Evolutionary conservation across 1,140 invertebrate species (phyloP).

Genomic region (Wiebesia pumilae): DNA sequence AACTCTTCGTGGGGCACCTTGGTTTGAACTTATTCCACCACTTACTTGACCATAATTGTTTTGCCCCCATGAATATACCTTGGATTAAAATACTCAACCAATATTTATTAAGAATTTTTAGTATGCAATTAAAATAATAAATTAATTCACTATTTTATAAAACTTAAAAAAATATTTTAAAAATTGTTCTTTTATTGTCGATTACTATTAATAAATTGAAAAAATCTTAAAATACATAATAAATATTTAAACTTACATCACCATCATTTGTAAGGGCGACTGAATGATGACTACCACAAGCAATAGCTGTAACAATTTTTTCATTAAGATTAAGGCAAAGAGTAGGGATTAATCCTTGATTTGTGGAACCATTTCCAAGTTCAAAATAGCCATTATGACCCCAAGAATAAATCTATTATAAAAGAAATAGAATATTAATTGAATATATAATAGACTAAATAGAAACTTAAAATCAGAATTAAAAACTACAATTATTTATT

Average conservation of each 20-base stretch:
- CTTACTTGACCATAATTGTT: slow-evolving; percentile 83
- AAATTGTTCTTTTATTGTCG: background rate
- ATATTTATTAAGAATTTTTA: too few species aligned
- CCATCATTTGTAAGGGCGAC: slow-evolving; percentile 79
- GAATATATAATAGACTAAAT: background rate
- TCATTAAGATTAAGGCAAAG: slow-evolving; percentile 73
- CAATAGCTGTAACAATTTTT: slow-evolving; percentile 76
- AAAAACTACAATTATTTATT: slow-evolving; percentile 28
- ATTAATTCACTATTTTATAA: slow-evolving; percentile 10
- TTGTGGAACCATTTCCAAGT: slow-evolving; percentile 79
- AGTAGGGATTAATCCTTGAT: slow-evolving; percentile 75
- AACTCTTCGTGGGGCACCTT: slow-evolving; percentile 78
- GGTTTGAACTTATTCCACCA: slow-evolving; percentile 79
- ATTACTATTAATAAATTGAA: background rate
- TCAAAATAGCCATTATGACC: slow-evolving; percentile 81
- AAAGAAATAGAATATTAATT: slow-evolving; percentile 33
- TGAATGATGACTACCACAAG: slow-evolving; percentile 81
- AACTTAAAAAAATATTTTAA: slow-evolving; percentile 28
- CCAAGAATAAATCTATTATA: slow-evolving; percentile 78
- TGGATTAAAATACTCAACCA: too few species aligned
- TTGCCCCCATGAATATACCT: slow-evolving; percentile 83
- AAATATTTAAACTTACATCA: slow-evolving; percentile 71
- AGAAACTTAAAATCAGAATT: slow-evolving; percentile 26
- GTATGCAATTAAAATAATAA: slow-evolving; percentile 52
- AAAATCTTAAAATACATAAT: slow-evolving; percentile 29